phyloP scores from a whole-genome alignment of 2,888 invertebrate species.

The Erebia epiphron region DNA sequence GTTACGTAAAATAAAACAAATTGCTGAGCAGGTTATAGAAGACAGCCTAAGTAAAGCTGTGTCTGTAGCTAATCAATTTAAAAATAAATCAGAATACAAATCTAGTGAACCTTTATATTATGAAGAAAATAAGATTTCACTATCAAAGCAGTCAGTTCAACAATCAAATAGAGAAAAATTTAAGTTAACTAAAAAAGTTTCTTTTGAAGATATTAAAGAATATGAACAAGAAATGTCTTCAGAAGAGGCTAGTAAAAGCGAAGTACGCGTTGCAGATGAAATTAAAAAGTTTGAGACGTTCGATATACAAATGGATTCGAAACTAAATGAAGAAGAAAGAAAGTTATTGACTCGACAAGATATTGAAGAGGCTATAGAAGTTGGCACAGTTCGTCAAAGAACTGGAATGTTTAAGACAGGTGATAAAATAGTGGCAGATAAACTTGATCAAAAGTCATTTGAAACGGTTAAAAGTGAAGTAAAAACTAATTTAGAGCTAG shows the following conservation, averaged over 20 bases:
- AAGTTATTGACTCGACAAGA: slow-evolving; percentile 47
- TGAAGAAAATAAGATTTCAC: neutral
- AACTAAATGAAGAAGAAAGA: slow-evolving; percentile 43
- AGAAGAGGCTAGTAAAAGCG: slow-evolving; percentile 2
- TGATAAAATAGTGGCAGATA: slow-evolving; percentile 22
- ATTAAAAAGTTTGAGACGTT: slow-evolving; percentile 43
- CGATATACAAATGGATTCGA: slow-evolving; percentile 36
- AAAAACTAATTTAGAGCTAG: slow-evolving; percentile 41
- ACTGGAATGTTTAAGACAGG: slow-evolving; percentile 44
- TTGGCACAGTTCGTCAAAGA: slow-evolving; percentile 48
- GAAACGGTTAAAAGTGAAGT: slow-evolving; percentile 13
- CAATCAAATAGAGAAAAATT: slow-evolving; percentile 21
- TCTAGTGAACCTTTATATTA: neutral
- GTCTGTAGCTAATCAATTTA: slow-evolving; percentile 61
- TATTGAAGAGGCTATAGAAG: slow-evolving; percentile 48
- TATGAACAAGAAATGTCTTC: slow-evolving; percentile 13
- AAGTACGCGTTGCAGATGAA: slow-evolving; percentile 39
- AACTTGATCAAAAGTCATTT: slow-evolving; percentile 27
- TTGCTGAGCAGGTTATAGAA: slow-evolving; percentile 60
- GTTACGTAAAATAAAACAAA: slow-evolving; percentile 61
- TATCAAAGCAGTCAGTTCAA: neutral
- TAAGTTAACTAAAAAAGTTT: slow-evolving; percentile 20
- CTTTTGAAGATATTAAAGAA: neutral
- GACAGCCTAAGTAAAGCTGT: slow-evolving; percentile 67
- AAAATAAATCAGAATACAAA: slow-evolving; percentile 57